phyloP scores from a whole-genome alignment of 23 tunicate genomes.

The Trididemnum nubilum region DNA sequence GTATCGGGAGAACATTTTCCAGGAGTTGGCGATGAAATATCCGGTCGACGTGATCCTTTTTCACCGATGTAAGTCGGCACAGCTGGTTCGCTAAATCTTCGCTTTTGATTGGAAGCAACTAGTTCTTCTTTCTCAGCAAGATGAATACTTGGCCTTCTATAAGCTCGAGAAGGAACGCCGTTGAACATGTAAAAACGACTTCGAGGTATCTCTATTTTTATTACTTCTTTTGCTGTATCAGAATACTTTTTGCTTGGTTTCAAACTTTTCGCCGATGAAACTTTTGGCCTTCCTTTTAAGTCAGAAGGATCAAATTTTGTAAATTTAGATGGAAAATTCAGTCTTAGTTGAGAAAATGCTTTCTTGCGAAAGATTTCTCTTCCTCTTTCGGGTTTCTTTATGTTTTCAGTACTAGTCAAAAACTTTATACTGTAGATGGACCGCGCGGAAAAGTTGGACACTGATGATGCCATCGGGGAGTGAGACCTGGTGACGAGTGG shows the following conservation, averaged over 20 bases:
- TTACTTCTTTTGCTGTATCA: constrained; percentile 1
- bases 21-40: neutral
- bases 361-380: constrained; percentile 54
- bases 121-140: neutral
- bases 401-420: neutral
- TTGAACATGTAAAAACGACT: constrained; percentile 33
- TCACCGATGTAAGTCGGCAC: constrained; percentile 18
- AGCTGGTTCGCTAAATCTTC: constrained; percentile 40
- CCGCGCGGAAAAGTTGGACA: neutral
- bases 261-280: neutral
- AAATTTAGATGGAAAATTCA: constrained; percentile 31
- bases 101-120: neutral
- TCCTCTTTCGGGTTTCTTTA: constrained; percentile 25
- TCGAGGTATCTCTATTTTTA: neutral
- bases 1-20: neutral
- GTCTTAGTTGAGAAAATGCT: constrained; percentile 30
- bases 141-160: constrained; percentile 60
- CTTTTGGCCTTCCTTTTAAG: neutral
- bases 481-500: neutral
- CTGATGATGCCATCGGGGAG: constrained; percentile 10
- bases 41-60: neutral
- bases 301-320: constrained; percentile 46
- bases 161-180: constrained; percentile 51
- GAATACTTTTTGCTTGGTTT: constrained; percentile 4
- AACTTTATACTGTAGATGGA: neutral